These are phyloP conservation scores for Sebastes cheni DNA, from an alignment of 2,797 vertebrate species.

Conservation along the genomic window DNA sequence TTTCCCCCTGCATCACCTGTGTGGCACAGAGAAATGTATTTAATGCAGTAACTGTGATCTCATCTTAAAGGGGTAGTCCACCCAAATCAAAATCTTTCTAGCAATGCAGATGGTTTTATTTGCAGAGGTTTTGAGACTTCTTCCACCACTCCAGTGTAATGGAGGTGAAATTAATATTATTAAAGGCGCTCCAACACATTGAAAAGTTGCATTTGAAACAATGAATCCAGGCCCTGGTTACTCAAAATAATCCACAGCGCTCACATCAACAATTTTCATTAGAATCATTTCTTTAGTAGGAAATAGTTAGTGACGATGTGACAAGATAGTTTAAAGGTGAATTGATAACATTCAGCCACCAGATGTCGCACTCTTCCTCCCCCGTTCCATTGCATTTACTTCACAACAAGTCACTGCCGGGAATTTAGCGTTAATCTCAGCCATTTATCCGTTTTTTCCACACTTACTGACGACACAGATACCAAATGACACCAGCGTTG, in stretches of 20 bases:
- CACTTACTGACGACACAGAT: too few species aligned
- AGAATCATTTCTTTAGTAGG: not conserved
- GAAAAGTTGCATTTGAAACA: not conserved
- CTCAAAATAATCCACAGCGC: not conserved
- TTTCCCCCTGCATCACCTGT: not conserved
- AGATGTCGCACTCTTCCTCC: too few species aligned
- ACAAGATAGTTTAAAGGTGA: not conserved
- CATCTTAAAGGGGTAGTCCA: not conserved
- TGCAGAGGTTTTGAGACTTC: not conserved
- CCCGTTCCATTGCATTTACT: too few species aligned
- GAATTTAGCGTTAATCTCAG: rapidly evolving
- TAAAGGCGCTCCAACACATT: not conserved
- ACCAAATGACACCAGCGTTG: rapidly evolving
- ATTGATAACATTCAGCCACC: too few species aligned
- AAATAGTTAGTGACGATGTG: not conserved
- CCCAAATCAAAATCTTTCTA: not conserved
- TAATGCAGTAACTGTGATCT: not conserved
- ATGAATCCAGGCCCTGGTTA: not conserved
- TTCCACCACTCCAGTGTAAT: too few species aligned
- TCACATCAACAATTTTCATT: not conserved
- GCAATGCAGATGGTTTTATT: not conserved
- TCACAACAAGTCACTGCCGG: too few species aligned
- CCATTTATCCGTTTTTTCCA: too few species aligned
- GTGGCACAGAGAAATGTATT: not conserved
- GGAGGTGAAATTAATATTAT: not conserved